Conservation (phyloP, 2,888 invertebrate species). For the Tuta absoluta region DNA sequence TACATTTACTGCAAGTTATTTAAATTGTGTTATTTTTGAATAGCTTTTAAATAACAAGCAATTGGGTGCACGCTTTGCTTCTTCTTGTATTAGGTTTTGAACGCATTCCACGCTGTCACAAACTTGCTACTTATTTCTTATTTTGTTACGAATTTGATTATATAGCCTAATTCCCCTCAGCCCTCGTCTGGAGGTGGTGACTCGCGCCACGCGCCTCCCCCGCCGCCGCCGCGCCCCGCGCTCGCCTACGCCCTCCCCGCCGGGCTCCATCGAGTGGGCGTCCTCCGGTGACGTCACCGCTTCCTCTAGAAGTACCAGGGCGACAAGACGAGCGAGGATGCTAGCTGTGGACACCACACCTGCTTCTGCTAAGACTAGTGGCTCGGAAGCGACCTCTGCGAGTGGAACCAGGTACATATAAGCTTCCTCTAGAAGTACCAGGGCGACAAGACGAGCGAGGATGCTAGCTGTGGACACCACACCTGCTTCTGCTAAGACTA, state of each 20-base stretch:
- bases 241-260: conserved; percentile 24
- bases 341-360: neutral
- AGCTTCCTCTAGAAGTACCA: conserved; percentile 12
- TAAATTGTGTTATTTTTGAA: neutral
- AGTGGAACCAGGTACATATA: no score
- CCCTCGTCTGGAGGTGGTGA: conserved; percentile 28
- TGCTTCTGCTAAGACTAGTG: neutral
- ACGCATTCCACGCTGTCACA: neutral
- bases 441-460: neutral
- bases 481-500: neutral
- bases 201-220: conserved; percentile 28
- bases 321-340: neutral
- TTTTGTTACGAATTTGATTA: no score
- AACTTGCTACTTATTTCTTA: neutral
- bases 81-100: neutral
- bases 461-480: neutral
- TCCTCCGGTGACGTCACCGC: conserved; percentile 1
- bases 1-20: neutral
- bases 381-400: neutral
- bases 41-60: neutral
- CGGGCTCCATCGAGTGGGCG: conserved; percentile 10
- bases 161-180: neutral
- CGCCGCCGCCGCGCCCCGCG: conserved; percentile 30
- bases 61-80: neutral
- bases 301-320: conserved; percentile 10